Evolutionary conservation across 2,888 invertebrate species (phyloP), one percentile per base, ranked within the genome.

Genomic region (Amphipyra berbera): DNA sequence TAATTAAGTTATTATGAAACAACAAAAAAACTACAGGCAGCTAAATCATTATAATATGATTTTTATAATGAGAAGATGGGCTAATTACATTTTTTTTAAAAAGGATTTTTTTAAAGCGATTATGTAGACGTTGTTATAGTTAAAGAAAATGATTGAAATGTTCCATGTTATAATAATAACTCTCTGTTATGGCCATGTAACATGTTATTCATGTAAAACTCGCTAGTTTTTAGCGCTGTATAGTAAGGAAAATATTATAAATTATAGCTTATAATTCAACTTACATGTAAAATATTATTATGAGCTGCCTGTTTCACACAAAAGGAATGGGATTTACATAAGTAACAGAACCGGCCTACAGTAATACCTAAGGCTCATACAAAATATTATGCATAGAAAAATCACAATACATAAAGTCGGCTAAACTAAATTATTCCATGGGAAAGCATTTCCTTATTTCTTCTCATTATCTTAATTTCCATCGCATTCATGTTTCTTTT

Each of bases 391-490:
- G 8, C 30, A 40, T 44, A 14, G 7, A 12, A 53, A 37, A 38
- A 40, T 10, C 27, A 40, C 14, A 30, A 56, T 35, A 52, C 30
- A 61, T 33, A 47, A 58, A 54, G 2, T 13, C 35, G 9, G 42
- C 10, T 44, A 13, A 53, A 57, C 21, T 27, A 41, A 66, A 56
- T 57, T 7, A 45, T 54, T 59, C 21, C 7, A 44, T 44, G 37
- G 33, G 38, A 55, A 44, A 65, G 4, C 40, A 49, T 69, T 76
- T 73, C 49, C 59, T 55, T 67, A 60, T 66, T 61, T 37, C 45
- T 41, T 47, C 13, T 54, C 64, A 41, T 67, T 61, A 78, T 70
- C 47, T 74, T 56, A 65, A 71, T 72, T 68, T 61, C 37, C 60
- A 52, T 58, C 41, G 44, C 53, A 58, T 55, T 33, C 58, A 53